These are phyloP conservation scores for Lycocerus yunnanus DNA, from an alignment of 2,888 invertebrate genomes.

Conservation along the genomic window DNA sequence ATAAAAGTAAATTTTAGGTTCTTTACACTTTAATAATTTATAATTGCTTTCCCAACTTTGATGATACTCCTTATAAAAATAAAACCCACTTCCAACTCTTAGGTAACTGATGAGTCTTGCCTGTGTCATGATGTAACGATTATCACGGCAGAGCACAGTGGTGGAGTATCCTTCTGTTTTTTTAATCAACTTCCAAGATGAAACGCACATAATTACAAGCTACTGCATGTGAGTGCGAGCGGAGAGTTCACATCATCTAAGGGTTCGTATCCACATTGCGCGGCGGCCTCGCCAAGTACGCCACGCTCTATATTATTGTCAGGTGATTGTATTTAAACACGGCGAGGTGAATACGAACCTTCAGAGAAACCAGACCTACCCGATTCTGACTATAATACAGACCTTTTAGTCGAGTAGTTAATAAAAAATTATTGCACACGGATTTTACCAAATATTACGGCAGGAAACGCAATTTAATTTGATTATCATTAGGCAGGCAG, in stretches of 20 bases:
- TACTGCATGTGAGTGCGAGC: not conserved
- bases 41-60: slow-evolving; percentile 10
- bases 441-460: not conserved
- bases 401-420: not conserved
- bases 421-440: not conserved
- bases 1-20: slow-evolving; percentile 9
- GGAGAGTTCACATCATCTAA: not conserved
- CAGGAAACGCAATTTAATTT: not conserved
- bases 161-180: not conserved
- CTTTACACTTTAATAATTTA: slow-evolving; percentile 14
- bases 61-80: not conserved
- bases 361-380: not conserved
- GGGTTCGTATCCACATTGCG: too few relatives aligned
- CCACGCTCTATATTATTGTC: too few relatives aligned
- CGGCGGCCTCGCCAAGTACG: too few relatives aligned
- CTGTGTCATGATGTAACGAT: not conserved
- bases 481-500: not conserved
- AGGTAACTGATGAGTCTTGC: not conserved
- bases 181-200: not conserved
- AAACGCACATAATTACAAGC: not conserved
- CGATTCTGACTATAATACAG: not conserved
- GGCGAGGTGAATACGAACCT: too few relatives aligned
- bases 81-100: not conserved
- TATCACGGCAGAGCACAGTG: not conserved
- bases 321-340: too few relatives aligned